Evolutionary conservation across 2,797 vertebrate genomes (phyloP).

Genomic region (Pelodytes ibericus): DNA sequence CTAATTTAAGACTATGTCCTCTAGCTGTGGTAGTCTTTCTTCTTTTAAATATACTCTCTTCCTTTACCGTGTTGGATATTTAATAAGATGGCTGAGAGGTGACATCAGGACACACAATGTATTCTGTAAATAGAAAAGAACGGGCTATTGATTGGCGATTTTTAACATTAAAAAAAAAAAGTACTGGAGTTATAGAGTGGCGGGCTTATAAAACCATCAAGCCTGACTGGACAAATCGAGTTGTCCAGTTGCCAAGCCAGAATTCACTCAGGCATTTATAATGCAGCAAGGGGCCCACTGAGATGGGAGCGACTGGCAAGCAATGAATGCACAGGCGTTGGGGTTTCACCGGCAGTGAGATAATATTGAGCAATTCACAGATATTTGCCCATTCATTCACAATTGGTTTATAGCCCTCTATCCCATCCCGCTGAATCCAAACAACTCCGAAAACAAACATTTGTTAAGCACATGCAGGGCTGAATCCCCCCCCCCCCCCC

Average conservation of each 20-base stretch:
- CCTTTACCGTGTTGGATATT: too few species aligned
- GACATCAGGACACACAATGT: too few species aligned
- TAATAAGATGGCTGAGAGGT: too few species aligned
- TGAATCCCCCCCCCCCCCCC: too few species aligned
- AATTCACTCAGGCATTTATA: conserved; percentile 49
- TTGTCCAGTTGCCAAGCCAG: conserved; percentile 38
- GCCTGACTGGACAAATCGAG: conserved; percentile 40
- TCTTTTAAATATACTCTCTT: too few species aligned
- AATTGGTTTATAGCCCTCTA: conserved; percentile 52
- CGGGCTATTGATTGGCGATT: too few species aligned
- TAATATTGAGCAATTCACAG: conserved; percentile 49
- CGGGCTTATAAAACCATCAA: conserved; percentile 41
- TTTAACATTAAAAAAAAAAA: too few species aligned
- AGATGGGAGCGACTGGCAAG: conserved; percentile 39
- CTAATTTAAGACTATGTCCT: too few species aligned
- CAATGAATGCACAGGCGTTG: conserved; percentile 33
- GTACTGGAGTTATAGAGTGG: conserved; percentile 19
- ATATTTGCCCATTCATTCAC: conserved; percentile 52
- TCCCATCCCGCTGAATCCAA: conserved; percentile 56
- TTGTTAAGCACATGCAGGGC: conserved; percentile 41
- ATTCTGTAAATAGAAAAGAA: too few species aligned
- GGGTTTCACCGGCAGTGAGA: conserved; percentile 9
- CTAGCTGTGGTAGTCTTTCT: too few species aligned
- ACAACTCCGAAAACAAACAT: conserved; percentile 58
- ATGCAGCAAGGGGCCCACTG: conserved; percentile 18